Evolutionary conservation across 2,113 vertebrate genomes (phyloP).

Genomic region (Sigmodon hispidus): DNA sequence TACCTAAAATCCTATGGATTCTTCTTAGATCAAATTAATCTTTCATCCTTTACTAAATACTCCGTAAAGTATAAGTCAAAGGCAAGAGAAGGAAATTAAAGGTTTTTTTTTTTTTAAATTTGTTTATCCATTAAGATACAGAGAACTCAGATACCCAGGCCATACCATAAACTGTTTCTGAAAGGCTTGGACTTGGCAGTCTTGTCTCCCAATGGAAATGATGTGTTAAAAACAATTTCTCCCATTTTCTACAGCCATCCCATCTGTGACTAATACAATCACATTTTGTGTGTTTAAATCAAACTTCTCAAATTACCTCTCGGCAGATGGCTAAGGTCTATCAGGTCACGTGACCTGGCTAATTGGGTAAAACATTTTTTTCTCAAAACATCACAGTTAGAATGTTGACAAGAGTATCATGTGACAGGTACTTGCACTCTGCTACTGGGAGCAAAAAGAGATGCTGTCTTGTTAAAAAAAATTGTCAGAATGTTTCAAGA

Average conservation of each 20-base stretch:
- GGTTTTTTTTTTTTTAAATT: slow-evolving; percentile 6
- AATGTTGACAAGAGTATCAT: slow-evolving; percentile 63
- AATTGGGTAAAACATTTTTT: slow-evolving; percentile 66
- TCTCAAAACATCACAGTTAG: slow-evolving; percentile 51
- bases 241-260: not conserved
- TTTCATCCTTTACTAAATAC: not conserved
- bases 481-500: slow-evolving; percentile 40
- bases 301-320: slow-evolving; percentile 75
- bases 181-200: not conserved
- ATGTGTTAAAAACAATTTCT: slow-evolving; percentile 50
- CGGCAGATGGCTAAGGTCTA: slow-evolving; percentile 69
- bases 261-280: slow-evolving; percentile 68
- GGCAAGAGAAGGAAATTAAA: not conserved
- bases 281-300: slow-evolving; percentile 62
- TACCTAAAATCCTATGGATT: not conserved
- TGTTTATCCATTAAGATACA: slow-evolving; percentile 15
- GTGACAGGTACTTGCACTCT: slow-evolving; percentile 51
- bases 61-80: not conserved
- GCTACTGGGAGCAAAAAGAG: slow-evolving; percentile 8
- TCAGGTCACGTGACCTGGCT: slow-evolving; percentile 59
- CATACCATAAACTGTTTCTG: slow-evolving; percentile 3
- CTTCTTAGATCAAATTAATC: not conserved
- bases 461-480: slow-evolving; percentile 13
- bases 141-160: not conserved
- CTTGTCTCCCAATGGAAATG: slow-evolving; percentile 42